phyloP scores from a whole-genome alignment of 1,140 invertebrate genomes.

The Plutomurus gul region DNA sequence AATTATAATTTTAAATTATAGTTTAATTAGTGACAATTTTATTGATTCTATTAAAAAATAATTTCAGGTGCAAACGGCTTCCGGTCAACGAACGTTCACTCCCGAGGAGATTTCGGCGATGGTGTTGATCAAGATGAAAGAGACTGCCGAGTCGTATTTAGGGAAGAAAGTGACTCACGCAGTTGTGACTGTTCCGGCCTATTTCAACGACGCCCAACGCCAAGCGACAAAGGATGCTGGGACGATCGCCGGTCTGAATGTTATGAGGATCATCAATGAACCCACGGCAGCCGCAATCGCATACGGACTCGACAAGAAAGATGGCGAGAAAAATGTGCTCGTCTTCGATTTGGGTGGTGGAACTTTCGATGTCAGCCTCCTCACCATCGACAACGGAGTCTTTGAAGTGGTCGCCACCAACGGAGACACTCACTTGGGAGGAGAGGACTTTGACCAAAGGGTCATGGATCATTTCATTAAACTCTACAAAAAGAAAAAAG shows the following conservation, averaged over 20 bases:
- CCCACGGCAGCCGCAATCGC: constrained; percentile 99
- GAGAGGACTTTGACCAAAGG: constrained; percentile 99
- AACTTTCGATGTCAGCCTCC: constrained; percentile 98
- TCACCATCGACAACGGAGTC: constrained; percentile 98
- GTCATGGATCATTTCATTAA: constrained; percentile 99
- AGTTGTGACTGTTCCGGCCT: no score
- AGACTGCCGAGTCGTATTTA: no score
- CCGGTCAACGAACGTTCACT: constrained; percentile 85
- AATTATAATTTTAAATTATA: no score
- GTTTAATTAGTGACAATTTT: no score
- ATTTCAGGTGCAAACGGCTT: constrained; percentile 61
- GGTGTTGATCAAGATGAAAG: no score
- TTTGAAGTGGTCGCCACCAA: constrained; percentile 94
- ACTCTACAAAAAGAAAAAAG: constrained; percentile 98
- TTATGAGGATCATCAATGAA: no score
- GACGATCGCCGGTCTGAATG: no score
- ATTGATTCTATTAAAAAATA: no score
- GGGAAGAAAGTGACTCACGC: no score
- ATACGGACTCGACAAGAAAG: constrained; percentile 98
- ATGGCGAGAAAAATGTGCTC: constrained; percentile 97
- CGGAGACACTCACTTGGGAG: no score
- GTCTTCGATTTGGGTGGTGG: no score
- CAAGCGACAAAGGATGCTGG: no score
- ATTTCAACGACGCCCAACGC: constrained; percentile 93
- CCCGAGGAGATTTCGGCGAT: constrained; percentile 98